A percentile compares a stretch with the other conserved stretches of the same genome.
These are phyloP conservation scores for Sciurus niger DNA, from an alignment of 2,113 vertebrate genomes.

Conservation along the genomic window DNA sequence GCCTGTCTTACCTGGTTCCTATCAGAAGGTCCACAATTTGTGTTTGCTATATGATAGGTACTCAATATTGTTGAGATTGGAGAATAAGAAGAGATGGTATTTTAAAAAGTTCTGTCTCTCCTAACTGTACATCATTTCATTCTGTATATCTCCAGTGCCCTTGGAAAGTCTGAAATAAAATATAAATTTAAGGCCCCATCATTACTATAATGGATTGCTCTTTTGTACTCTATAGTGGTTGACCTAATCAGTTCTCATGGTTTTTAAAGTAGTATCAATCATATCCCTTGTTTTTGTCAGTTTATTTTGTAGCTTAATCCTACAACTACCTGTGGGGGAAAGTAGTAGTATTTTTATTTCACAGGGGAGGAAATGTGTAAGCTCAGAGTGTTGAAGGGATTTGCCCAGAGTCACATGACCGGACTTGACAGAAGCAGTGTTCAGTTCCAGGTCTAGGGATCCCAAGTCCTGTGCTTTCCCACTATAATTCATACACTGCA, in stretches of 20 bases:
- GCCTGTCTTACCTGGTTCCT: neutral
- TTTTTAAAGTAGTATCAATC: neutral
- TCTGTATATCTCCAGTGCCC: neutral
- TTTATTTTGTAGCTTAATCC: neutral
- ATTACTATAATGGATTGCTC: neutral
- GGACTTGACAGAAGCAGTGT: neutral
- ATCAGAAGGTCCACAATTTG: neutral
- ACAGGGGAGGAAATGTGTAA: neutral
- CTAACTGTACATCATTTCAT: neutral
- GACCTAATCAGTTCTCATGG: neutral
- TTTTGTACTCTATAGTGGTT: neutral
- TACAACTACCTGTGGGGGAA: neutral
- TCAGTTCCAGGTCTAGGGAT: neutral
- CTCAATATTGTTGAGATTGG: neutral
- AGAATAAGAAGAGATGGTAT: neutral
- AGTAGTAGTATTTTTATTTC: neutral
- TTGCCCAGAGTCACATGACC: neutral
- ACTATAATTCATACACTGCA: neutral
- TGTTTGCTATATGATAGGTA: neutral
- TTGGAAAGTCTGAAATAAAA: neutral
- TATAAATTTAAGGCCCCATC: neutral
- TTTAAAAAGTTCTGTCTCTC: neutral
- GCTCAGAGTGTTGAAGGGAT: neutral
- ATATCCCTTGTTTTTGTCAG: constrained; percentile 7
- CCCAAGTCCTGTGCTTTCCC: neutral